phyloP scores from a whole-genome alignment of 2,888 invertebrate genomes.

The Rhagophthalmus giganteus region DNA sequence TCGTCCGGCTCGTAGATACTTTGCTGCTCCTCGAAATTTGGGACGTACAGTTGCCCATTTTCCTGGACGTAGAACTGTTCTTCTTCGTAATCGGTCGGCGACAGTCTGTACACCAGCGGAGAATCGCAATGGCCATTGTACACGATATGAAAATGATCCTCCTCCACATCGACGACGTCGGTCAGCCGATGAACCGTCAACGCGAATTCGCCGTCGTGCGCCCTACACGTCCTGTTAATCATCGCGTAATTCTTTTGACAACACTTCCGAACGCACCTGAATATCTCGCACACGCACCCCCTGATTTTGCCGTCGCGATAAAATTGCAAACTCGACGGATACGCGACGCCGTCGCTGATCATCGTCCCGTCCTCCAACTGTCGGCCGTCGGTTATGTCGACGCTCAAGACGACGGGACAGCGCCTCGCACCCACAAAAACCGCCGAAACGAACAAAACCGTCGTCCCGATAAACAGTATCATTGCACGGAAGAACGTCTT shows the following conservation, averaged over 20 bases:
- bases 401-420: background rate
- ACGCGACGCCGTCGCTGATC: background rate
- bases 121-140: slow-evolving; percentile 8
- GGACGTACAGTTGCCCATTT: slow-evolving; percentile 24
- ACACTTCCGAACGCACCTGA: slow-evolving; percentile 18
- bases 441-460: no score
- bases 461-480: no score
- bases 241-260: slow-evolving; percentile 7
- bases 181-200: no score
- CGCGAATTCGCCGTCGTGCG: background rate
- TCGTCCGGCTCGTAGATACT: background rate
- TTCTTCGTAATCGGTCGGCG: slow-evolving; percentile 11
- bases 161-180: background rate
- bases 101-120: slow-evolving; percentile 3
- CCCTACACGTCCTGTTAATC: slow-evolving; percentile 1
- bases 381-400: background rate
- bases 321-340: background rate
- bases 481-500: no score
- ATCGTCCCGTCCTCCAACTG: background rate
- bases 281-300: slow-evolving; percentile 9
- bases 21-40: background rate
- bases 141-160: slow-evolving; percentile 18
- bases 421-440: no score
- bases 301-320: background rate
- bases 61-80: slow-evolving; percentile 27